Conservation (phyloP, 2,888 invertebrate species). For the Oligia strigilis region DNA sequence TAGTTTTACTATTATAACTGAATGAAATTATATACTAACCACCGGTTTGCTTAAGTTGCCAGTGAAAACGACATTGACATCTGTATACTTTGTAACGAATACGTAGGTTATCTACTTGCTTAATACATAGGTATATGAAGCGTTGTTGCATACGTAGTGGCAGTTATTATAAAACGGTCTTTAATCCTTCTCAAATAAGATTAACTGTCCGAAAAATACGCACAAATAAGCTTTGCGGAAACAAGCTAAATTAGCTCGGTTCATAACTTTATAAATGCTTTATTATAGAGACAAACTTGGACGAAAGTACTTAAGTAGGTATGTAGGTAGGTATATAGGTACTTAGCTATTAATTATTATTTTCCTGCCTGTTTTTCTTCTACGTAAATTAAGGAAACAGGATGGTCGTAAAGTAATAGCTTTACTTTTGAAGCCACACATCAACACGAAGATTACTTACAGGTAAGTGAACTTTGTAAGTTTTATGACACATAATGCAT, state of each 20-base stretch:
- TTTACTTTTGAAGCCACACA: slow-evolving; percentile 36
- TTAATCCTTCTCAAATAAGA: not conserved
- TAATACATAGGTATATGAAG: not conserved
- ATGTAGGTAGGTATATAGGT: not conserved
- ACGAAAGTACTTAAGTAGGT: not conserved
- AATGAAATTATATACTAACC: slow-evolving; percentile 73
- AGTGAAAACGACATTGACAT: slow-evolving; percentile 53
- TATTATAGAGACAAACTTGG: not conserved
- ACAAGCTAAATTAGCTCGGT: not conserved
- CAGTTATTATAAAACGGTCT: not conserved
- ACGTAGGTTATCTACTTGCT: not conserved
- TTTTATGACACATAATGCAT: slow-evolving; percentile 61
- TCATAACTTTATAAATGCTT: not conserved
- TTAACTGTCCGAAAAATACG: not conserved
- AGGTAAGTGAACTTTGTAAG: slow-evolving; percentile 49
- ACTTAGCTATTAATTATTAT: not conserved
- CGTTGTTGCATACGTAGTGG: no score
- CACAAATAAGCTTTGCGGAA: not conserved
- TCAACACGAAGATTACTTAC: slow-evolving; percentile 49
- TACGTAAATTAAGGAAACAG: slow-evolving; percentile 34
- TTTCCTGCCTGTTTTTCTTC: slow-evolving; percentile 17
- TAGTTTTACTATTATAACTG: slow-evolving; percentile 71
- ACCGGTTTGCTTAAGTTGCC: slow-evolving; percentile 41
- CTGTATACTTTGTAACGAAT: slow-evolving; percentile 12
- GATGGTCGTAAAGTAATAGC: slow-evolving; percentile 24